Evolutionary conservation across 1,140 invertebrate species (phyloP), one percentile per base, ranked within the genome.

Genomic region (Atta texana): DNA sequence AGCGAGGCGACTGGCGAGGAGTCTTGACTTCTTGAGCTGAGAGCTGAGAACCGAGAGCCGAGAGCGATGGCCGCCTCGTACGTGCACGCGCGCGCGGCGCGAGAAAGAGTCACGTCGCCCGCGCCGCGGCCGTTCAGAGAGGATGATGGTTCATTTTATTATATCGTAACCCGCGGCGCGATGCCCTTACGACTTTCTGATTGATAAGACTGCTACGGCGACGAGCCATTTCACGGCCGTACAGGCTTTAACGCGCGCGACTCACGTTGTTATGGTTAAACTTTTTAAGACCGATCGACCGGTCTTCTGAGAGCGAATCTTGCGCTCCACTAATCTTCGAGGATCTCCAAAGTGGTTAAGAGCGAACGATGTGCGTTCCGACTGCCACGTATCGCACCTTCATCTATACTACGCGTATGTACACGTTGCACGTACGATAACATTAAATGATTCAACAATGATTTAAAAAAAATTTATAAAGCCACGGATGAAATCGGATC

Each of bases 101-200:
- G 34, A 39, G 39, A 16, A 53, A 28, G 66, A 84, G 68, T 59
- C 84, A 64, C 81, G 77, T 90, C 31, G 31, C 6, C 21, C 59
- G 24, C 24, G 24, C 24, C 24, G 24, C 24, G 24, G 24, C 24
- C 24, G 63, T 39, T 39, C 61, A 39, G 75, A 51, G 44, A 76
- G 31, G 84, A 87, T 84, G 86, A 91, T 91, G 74, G 85, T 86
- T 89, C 90, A 85, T 92, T 93, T 93, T 93, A 93, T 92, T 91
- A 91, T 92, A 93, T 92, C 92, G 91, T 93, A 92, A 93, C 89
- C 89, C 86, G 66, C 64, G 80, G 18, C 84, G 63, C 74, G 61
- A 77, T 39, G 59, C 63, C 74, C 88, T 89, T 91, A 92, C 80
- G 90, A 87, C 86, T 91, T 91, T 90, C 89, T 91, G 91, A 92